phyloP scores from a whole-genome alignment of 2,113 vertebrate species.

The Cephalopterus ornatus region DNA sequence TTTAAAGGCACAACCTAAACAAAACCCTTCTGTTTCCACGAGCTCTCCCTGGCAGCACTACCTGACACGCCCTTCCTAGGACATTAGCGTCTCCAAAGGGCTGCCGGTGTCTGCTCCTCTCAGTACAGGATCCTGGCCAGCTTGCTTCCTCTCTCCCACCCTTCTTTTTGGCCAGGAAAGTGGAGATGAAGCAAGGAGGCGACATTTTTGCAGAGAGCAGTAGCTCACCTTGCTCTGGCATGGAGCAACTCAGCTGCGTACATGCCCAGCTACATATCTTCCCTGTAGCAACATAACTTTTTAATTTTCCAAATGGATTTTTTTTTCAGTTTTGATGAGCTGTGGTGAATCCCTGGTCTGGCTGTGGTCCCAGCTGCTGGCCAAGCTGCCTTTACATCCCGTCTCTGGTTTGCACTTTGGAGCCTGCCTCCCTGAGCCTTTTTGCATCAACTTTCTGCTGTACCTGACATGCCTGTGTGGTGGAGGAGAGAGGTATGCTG shows the following conservation, averaged over 20 bases:
- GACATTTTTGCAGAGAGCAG: not conserved
- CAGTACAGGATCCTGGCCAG: not conserved
- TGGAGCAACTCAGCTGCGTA: not conserved
- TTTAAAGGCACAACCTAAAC: constrained; percentile 14
- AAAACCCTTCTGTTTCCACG: not conserved
- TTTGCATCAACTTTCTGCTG: not conserved
- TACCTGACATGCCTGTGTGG: not conserved
- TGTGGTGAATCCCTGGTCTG: not conserved
- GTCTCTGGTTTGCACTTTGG: not conserved
- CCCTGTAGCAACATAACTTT: not conserved
- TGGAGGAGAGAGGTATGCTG: not conserved
- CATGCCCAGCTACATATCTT: not conserved
- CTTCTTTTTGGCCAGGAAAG: not conserved
- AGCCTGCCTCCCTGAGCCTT: not conserved
- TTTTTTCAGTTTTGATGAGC: not conserved
- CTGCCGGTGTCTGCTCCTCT: not conserved
- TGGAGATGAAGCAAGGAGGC: accelerated
- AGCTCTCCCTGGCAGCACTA: not conserved
- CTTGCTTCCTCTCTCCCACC: not conserved
- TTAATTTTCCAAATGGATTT: not conserved
- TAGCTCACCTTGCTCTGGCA: not conserved
- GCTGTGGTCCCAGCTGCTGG: not conserved
- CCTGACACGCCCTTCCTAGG: not conserved
- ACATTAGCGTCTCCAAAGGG: not conserved
- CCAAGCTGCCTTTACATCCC: not conserved